Base-by-base conservation (phyloP, 92 coral and sea anemone species). In the Meandrina meandrites region DNA sequence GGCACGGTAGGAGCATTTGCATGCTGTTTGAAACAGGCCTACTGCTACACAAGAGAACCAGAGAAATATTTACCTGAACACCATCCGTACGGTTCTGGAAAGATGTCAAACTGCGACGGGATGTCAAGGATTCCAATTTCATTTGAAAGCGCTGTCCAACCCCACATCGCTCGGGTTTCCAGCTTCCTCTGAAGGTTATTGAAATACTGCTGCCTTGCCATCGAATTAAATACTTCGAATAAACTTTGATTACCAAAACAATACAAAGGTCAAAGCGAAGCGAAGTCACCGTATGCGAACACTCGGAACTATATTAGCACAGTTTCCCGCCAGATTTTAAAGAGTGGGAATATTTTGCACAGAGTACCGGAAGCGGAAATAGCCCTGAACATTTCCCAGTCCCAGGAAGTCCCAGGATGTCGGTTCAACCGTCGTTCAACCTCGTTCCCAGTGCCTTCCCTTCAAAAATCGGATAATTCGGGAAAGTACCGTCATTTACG, bases 21-120 rank as follows among this genome's bases (percentile, higher is more conserved):
- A 18, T 19, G 35, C 66, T 30, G 35, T 83, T 83, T 83, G 31
- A 83, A 83, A 83, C 87, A 83, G 87, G 80, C 87, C 70, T 56
- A 73, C n/a, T n/a, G n/a, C n/a, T n/a, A n/a, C n/a, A n/a, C n/a
- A n/a, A n/a, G n/a, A n/a, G n/a, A 36, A 47, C 64, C 45, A 82
- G n/a, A 76, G 80, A 19, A 45, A 76, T 54, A 50, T 85, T 85
- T 85, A 75, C 88, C 83, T 85, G 88, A 13, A 22, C 83, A 85
- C 88, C 88, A 85, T 85, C 13, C 83, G 82, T 76, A 57, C 19
- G 88, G n/a, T 78, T 86, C 84, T 78, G 89, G 84, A 50, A 86
- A 78, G 31, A 76, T 76, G 84, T 86, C 83, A 35, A 86, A 86
- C 67, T 77, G 75, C 81, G 82, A 85, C 0, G 88, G 88, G 82